Evolutionary conservation across 1,140 invertebrate species (phyloP), one percentile per base, ranked within the genome.

Genomic region (Armadillidium nasatum): DNA sequence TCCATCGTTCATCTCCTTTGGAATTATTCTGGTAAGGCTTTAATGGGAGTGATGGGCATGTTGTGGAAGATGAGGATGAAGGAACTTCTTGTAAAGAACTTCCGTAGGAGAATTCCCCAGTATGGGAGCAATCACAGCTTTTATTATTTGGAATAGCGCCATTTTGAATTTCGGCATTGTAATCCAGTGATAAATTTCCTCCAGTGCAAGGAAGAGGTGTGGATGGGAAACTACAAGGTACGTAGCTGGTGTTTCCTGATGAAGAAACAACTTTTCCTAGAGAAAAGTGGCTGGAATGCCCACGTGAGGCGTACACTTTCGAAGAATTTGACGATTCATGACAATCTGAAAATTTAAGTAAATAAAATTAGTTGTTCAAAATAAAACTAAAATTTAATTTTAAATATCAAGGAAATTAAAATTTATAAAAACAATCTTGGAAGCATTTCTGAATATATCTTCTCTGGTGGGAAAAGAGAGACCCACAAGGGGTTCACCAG

Each of bases 1-100:
- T 73, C 80, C 80, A 81, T 4, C 44, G 19, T 6, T 54, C 43
- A 46, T 66, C 67, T 15, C 74, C 74, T 15, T 44, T 43, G 7
- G 50, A 60, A 60, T 13, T 13, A 60, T 19, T 60, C 50, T 13
- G 50, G 11, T 19, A 60, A 60, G 50, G 50, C 19, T 60, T 60
- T 15, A 60, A 60, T 1, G 11, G 50, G 7, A 60, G 50, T 2
- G 50, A 60, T 15, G 50, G 50, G 50, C 50, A 60, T 60, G 50
- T 60, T 19, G 50, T 60, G 50, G 50, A 60, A 19, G 50, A 60
- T 1, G 50, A 15, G 50, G 50, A 60, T 13, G 50, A 60, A 60
- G 50, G 50, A 15, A 60, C 19, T 15, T 13, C 19, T 19, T 60
- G 50, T 7, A 60, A 60, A 15, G 50, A 13, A 60, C 50, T 15